These are phyloP conservation scores for Phalangium opilio DNA, from an alignment of 2,888 invertebrate species.

Conservation along the genomic window DNA sequence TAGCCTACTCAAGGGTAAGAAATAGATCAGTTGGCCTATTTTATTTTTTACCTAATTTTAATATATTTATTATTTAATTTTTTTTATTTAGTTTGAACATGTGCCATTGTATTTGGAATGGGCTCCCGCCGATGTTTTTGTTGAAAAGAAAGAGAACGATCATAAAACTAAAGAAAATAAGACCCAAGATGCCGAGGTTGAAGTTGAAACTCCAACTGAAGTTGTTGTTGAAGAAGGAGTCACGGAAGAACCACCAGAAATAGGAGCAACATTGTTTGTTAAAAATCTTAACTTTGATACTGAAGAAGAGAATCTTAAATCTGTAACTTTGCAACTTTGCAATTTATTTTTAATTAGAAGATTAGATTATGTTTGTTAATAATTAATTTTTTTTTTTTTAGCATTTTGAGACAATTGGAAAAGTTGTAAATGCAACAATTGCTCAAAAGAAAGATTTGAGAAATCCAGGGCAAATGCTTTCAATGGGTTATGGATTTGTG, in stretches of 20 bases:
- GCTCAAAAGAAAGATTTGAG: constrained; percentile 71
- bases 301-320: constrained; percentile 50
- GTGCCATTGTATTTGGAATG: constrained; percentile 88
- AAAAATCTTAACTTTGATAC: constrained; percentile 85
- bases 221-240: background rate
- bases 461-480: constrained; percentile 48
- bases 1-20: constrained; percentile 65
- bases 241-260: constrained; percentile 45
- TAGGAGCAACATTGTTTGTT: constrained; percentile 70
- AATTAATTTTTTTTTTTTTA: constrained; percentile 30
- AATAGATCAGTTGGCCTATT: no score
- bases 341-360: no score
- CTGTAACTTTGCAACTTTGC: constrained; percentile 38
- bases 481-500: constrained; percentile 96
- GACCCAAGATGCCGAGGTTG: no score
- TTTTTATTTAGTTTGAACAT: constrained; percentile 49
- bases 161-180: no score
- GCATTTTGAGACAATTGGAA: constrained; percentile 62
- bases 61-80: background rate
- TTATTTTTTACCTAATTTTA: no score
- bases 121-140: constrained; percentile 78
- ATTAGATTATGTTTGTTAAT: no score
- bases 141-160: background rate
- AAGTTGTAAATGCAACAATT: constrained; percentile 57
- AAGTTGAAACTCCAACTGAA: no score